Base-by-base conservation (phyloP, 2,888 invertebrate species). In the Gari tellinella region DNA sequence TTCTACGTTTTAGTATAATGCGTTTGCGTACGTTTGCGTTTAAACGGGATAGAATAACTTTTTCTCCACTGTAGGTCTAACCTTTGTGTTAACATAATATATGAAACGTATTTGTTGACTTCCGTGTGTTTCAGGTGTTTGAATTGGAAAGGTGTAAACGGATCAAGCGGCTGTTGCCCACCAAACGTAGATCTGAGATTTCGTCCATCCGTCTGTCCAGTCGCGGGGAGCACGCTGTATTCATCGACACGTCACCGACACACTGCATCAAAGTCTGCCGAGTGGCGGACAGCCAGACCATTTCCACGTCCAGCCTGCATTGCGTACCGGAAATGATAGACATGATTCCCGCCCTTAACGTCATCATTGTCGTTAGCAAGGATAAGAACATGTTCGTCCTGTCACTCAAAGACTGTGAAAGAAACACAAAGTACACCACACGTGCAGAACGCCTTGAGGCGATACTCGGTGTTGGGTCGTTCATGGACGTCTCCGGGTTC, bases 251-350 rank as follows among this genome's bases (percentile, higher is more conserved):
- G 1, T 19, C 53, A 0, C 75, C 74, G 23, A 48, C 48, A 1
- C 66, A 73, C 5, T 76, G 78, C 45, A 49, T 81, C 10, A 81
- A 81, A 41, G 78, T 81, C 0, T 81, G 81, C 38, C 63, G 75
- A 21, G 51, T 81, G 3, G 43, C 38, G 17, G 73, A 75, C 37
- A 68, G 69, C 26, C 66, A 68, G 48, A 49, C 75, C 10, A 57
- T 75, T 2, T 53, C 78, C 8, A 52, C 53, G 1, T 67, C 64
- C 37, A 57, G 63, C 31, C 70, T 81, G 1, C 81, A 81, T 49
- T 48, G 61, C 17, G 55, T 78, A n/a, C 81, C 81, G 31, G 72
- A 75, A 45, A 46, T 63, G 14, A 26, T 81, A 12, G 76, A 72
- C 23, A 45, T 81, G 0, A 51, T 79, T 40, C 74, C 70, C 15